These are phyloP conservation scores for Sebastes variabilis DNA, from an alignment of 2,797 vertebrate species.

Conservation along the genomic window DNA sequence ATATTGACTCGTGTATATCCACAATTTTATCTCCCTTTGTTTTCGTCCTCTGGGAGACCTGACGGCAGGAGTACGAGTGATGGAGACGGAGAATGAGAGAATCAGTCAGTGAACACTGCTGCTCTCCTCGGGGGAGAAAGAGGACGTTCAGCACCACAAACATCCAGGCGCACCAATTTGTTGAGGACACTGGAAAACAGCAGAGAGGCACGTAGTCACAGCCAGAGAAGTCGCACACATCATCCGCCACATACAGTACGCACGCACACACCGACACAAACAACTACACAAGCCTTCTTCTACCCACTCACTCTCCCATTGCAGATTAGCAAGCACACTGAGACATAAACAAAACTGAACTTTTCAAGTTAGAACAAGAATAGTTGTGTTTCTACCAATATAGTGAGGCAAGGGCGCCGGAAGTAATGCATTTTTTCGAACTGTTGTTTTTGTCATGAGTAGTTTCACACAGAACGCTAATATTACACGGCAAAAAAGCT, in stretches of 20 bases:
- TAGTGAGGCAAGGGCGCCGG: background rate
- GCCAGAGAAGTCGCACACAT: conserved; percentile 19
- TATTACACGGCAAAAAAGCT: no score
- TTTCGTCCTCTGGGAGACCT: conserved; percentile 29
- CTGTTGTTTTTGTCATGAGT: no score
- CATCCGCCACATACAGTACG: background rate
- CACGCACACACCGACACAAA: background rate
- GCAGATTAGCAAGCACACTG: conserved; percentile 34
- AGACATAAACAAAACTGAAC: conserved; percentile 37
- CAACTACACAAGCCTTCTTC: conserved; percentile 21
- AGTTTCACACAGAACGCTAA: no score
- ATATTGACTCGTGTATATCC: conserved; percentile 22
- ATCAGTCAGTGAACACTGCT: conserved; percentile 18
- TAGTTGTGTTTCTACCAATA: background rate
- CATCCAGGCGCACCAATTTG: conserved; percentile 58
- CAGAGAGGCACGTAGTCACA: conserved; percentile 32
- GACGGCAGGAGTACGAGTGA: conserved; percentile 20
- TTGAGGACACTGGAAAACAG: conserved; percentile 47
- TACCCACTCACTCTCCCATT: conserved; percentile 19
- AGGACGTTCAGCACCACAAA: conserved; percentile 43
- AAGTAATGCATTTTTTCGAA: background rate
- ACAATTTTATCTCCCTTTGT: conserved; percentile 25
- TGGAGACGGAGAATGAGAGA: conserved; percentile 17
- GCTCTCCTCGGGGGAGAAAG: conserved; percentile 27
- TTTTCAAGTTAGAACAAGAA: conserved; percentile 3